phyloP scores from a whole-genome alignment of 2,888 invertebrate species.

The Entomobrya proxima region DNA sequence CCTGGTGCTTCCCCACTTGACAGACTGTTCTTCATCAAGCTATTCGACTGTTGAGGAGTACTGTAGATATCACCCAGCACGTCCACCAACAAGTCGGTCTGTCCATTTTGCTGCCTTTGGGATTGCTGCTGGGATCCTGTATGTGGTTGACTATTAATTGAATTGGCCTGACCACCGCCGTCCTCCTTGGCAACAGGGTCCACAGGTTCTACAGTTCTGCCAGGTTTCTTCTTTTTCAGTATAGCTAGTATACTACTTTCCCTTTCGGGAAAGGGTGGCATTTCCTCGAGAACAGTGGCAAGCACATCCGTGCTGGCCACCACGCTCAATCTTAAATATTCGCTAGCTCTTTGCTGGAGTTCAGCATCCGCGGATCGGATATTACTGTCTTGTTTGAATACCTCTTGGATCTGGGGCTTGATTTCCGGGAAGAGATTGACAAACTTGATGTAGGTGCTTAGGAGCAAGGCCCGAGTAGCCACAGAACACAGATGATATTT shows the following conservation, averaged over 20 bases:
- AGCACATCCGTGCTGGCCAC: slow-evolving; percentile 97
- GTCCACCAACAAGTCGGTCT: slow-evolving; percentile 87
- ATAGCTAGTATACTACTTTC: slow-evolving; percentile 98
- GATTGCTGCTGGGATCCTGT: slow-evolving; percentile 22
- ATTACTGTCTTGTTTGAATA: slow-evolving; percentile 95
- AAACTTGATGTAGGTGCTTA: slow-evolving; percentile 99
- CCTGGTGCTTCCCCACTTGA: slow-evolving; percentile 34
- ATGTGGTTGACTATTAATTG: slow-evolving; percentile 77
- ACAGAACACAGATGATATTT: slow-evolving; percentile 85
- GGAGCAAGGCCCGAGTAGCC: slow-evolving; percentile 94
- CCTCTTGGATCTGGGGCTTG: slow-evolving; percentile 95
- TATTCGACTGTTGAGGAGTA: slow-evolving; percentile 78
- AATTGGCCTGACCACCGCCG: slow-evolving; percentile 21
- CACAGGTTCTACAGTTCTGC: slow-evolving; percentile 90
- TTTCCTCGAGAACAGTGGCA: slow-evolving; percentile 98
- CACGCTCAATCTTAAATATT: slow-evolving; percentile 96
- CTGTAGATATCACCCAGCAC: slow-evolving; percentile 93
- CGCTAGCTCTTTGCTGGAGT: slow-evolving; percentile 97
- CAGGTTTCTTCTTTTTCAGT: slow-evolving; percentile 98
- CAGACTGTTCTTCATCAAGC: slow-evolving; percentile 62
- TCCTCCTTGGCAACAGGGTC: slow-evolving; percentile 80
- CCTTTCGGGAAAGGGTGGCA: slow-evolving; percentile 99
- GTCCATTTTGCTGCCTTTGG: slow-evolving; percentile 70
- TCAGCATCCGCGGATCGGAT: slow-evolving; percentile 98
- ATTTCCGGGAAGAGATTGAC: slow-evolving; percentile 99